A percentile compares a stretch with the other conserved stretches of the same genome.
phyloP scores from a whole-genome alignment of 1,140 invertebrate genomes.

The Ceratosolen solmsi region DNA sequence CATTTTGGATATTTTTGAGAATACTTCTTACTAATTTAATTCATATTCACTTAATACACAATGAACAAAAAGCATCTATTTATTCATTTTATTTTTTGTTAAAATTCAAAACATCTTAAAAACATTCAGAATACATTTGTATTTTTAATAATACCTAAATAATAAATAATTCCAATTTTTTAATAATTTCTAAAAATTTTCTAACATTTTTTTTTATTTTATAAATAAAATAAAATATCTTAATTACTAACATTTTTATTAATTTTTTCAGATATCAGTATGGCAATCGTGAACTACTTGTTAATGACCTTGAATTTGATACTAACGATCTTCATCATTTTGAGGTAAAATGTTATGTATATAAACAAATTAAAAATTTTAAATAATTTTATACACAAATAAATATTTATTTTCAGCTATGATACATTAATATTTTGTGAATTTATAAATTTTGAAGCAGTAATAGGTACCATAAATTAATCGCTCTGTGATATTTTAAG shows the following conservation, averaged over 20 bases:
- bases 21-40: background rate
- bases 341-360: slow-evolving; percentile 62
- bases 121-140: background rate
- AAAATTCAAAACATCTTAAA: background rate
- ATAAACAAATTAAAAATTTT: background rate
- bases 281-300: slow-evolving; percentile 69
- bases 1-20: too few relatives aligned
- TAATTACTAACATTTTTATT: background rate
- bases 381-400: background rate
- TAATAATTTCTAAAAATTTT: background rate
- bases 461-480: slow-evolving; percentile 42
- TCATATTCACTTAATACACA: background rate
- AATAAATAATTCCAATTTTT: background rate
- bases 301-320: slow-evolving; percentile 71
- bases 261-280: slow-evolving; percentile 64
- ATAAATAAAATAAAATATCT: too few relatives aligned
- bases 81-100: background rate
- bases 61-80: background rate
- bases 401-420: slow-evolving; percentile 55
- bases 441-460: slow-evolving; percentile 16
- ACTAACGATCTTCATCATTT: slow-evolving; percentile 69
- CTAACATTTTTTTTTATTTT: background rate
- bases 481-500: slow-evolving; percentile 63
- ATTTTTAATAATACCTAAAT: background rate
- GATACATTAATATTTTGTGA: slow-evolving; percentile 35